Evolutionary conservation across 1,140 invertebrate species (phyloP), one percentile per base, ranked within the genome.

Genomic region (Chelonus insularis): DNA sequence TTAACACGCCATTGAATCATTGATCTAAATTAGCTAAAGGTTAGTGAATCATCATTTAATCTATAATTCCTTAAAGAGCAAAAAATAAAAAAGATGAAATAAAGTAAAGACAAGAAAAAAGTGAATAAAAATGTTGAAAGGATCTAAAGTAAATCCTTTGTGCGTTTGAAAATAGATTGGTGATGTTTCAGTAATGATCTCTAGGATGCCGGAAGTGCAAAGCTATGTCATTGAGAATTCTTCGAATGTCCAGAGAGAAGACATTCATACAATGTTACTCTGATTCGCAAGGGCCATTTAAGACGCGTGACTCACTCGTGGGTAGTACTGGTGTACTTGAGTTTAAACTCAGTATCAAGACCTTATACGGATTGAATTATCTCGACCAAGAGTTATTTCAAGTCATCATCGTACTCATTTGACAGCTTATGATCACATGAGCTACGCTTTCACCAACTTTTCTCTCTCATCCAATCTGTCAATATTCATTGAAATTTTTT

Each of bases 321-420:
- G 36, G 12, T 41, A 37, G 36, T 32, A 37, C 14, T 20, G 11
- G 9, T 36, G 34, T 21, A 39, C 14, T 43, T n/a, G 18, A 43
- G 16, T n/a, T 18, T 43, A 7, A 16, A 21, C 20, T 51, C 55
- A 18, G 39, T 41, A 51, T 43, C 48, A 4, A 23, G 18, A 54
- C 56, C 62, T 11, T 59, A 59, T 54, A 55, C 21, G 47, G 39
- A 37, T 50, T 20, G 21, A 61, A 61, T 65, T 51, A 60, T 65
- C 58, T 57, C 58, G 43, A 48, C 57, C 21, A 65, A 45, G 39
- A 65, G 51, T 64, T 57, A 60, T 57, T 50, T 52, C 34, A 39
- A 61, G 52, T 55, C 60, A 56, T 61, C 63, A 20, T 43, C 16
- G 32, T 29, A 29, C 12, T 39, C 12, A 18, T 43, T 43, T 43